Base-by-base conservation (phyloP, 2,888 invertebrate genomes). In the Heliconius aoede region DNA sequence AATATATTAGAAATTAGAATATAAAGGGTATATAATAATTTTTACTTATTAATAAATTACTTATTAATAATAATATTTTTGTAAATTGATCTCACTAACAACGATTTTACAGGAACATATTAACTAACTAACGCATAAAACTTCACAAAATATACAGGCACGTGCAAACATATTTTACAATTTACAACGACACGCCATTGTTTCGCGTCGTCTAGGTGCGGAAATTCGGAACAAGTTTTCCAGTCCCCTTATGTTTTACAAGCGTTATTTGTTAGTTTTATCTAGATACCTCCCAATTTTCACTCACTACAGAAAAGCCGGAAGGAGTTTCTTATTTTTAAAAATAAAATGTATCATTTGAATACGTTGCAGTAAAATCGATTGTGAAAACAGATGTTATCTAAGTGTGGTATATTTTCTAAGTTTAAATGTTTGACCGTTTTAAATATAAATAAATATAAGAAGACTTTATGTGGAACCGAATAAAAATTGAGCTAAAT, bases 131-230 rank as follows among this genome's bases (percentile, higher is more conserved):
- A 68, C 28, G 51, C 21, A 28, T 28, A 51, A 68, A 30, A 13
- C 30, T 51, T n/a, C 30, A 28, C 68, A 74, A 74, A 69, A 69
- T 69, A 69, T 46, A 61, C 55, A 30, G n/a, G 13, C 51, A 65
- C 72, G 71, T 51, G 71, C 71, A 28, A 69, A 75, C 71, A 64
- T 64, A 75, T 64, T 75, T 75, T 64, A 75, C 71, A 75, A 75
- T 75, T 75, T 75, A 64, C 64, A 75, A 36, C 55, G 75, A 71
- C 75, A 72, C 28, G 55, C 71, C 55, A 71, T 71, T 71, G 69
- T 75, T 71, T 75, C 36, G 62, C 71, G 28, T 61, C 46, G 30
- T 36, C 71, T 75, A 72, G 75, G 64, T 75, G 62, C 36, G 30
- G 72, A 75, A 71, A 75, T 64, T 46, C 55, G 64, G 71, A 74